Base-by-base conservation (phyloP, 2,797 vertebrate genomes). In the Natrix natrix region DNA sequence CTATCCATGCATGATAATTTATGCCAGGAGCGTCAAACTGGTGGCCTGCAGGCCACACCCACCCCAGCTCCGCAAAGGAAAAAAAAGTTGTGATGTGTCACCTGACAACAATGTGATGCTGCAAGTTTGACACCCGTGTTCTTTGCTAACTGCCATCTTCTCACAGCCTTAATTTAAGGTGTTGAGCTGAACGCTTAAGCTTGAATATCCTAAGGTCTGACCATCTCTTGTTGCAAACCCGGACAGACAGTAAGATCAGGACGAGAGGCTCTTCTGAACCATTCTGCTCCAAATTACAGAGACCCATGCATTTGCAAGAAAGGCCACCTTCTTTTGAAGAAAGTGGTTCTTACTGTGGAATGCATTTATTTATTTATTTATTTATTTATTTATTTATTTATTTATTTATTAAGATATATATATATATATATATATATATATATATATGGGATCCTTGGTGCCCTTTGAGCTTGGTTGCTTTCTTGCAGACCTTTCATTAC, bases 61-160 rank as follows among this genome's bases (percentile, higher is more conserved):
- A 60, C 0, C 59, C 59, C 20, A 60, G 6, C 59, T 60, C 59
- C 6, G 1, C 59, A 60, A 60, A 60, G 20, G 20, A 1, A 17
- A 22, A 22, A 22, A 60, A 60, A 2, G 2, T 60, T 7, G 0
- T 2, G 7, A 60, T 60, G 20, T 1, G 1, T 59, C 5, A 59
- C 57, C 2, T 60, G 20, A 60, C 7, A 0, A 20, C 59, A 60
- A 22, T 0, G 5, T 59, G 57, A 59, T 0, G 1, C 16, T 0
- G 1, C 17, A 20, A 17, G 16, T 57, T 57, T 57, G 17, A 57
- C 57, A 1, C 57, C 57, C 57, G 14, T 56, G 56, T 16, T 56
- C 4, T 61, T 4, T 43, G 22, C 37, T 20, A 22, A 22, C 20
- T 20, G 8, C 74, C 74, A 43, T 43, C 37, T 78, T 78, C 37